Evolutionary conservation across 1,140 invertebrate species (phyloP), one percentile per base, ranked within the genome.

Genomic region (Papilio glaucus): DNA sequence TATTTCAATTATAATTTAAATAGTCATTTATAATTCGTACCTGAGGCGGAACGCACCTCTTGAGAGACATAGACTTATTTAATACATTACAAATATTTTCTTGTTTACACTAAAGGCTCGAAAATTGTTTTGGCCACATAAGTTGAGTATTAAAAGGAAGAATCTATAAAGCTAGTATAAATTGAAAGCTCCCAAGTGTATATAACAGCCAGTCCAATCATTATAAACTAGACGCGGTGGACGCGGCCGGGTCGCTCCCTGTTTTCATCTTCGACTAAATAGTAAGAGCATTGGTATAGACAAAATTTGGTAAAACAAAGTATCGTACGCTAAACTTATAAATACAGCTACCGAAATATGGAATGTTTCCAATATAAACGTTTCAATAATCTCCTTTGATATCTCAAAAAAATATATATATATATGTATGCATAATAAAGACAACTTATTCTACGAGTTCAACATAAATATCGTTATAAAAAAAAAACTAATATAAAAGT

Each of bases 231-330:
- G 29, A 3, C 29, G 29, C n/a, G 29, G 6, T 6, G 10, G 29
- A 61, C 57, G 57, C 21, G 24, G 24, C 6, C 21, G 57, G 77
- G 72, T 63, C 75, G 79, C 77, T 75, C 72, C 77, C 76, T 72
- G 73, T 71, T 72, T 63, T 45, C 72, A 57, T 71, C 76, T 26
- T 68, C 18, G 77, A 84, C 80, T 83, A 86, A 80, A 84, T 82
- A 81, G 73, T 81, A 87, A 85, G 83, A 89, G 82, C 89, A 91
- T 90, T 91, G 89, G 88, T 90, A 91, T 91, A 84, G 87, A 90
- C 86, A 87, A 83, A 91, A 91, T 91, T 91, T 91, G 88, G 89
- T 90, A 90, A 90, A 86, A 76, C 77, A 81, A 83, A 80, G 83
- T 73, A 81, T 77, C 73, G 75, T 85, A 85, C 80, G 77, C 85